A percentile compares a stretch with the other conserved stretches of the same genome.
These are phyloP conservation scores for Holacanthus passer DNA, from an alignment of 2,113 vertebrate genomes.

Conservation along the genomic window DNA sequence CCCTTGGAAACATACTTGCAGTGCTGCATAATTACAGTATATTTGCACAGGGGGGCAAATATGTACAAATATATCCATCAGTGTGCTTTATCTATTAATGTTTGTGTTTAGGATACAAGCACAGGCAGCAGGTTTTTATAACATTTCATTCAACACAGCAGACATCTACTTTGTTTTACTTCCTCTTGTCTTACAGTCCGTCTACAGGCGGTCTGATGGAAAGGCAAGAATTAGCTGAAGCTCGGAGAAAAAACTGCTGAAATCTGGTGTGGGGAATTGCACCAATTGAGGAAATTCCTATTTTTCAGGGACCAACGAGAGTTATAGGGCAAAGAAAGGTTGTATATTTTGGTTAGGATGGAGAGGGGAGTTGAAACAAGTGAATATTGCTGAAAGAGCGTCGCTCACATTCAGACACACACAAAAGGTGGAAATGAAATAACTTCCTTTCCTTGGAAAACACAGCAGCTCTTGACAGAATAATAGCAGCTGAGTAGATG, in stretches of 20 bases:
- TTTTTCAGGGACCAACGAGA: slow-evolving; percentile 93
- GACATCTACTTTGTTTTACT: slow-evolving; percentile 12
- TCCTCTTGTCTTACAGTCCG: slow-evolving; percentile 42
- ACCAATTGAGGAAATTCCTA: slow-evolving; percentile 99
- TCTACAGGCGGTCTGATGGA: slow-evolving; percentile 81
- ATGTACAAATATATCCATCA: not conserved
- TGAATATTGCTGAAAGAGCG: slow-evolving; percentile 99
- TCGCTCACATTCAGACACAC: slow-evolving; percentile 93
- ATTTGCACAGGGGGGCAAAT: not conserved
- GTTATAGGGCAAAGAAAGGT: slow-evolving; percentile 91
- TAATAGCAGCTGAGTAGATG: slow-evolving; percentile 91
- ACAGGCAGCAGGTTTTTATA: no score
- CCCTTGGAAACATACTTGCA: not conserved
- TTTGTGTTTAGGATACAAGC: not conserved
- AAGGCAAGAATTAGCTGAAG: slow-evolving; percentile 89
- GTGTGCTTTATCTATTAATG: not conserved
- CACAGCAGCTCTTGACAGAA: slow-evolving; percentile 94
- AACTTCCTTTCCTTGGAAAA: slow-evolving; percentile 95
- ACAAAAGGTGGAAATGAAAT: slow-evolving; percentile 99
- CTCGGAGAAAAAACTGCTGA: slow-evolving; percentile 91
- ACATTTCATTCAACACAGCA: not conserved
- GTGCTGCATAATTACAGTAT: not conserved
- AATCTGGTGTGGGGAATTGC: slow-evolving; percentile 90
- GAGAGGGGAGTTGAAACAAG: slow-evolving; percentile 92
- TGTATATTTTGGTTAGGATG: slow-evolving; percentile 98